Base-by-base conservation (phyloP, 2,113 vertebrate species). In the Cynoglossus semilaevis region DNA sequence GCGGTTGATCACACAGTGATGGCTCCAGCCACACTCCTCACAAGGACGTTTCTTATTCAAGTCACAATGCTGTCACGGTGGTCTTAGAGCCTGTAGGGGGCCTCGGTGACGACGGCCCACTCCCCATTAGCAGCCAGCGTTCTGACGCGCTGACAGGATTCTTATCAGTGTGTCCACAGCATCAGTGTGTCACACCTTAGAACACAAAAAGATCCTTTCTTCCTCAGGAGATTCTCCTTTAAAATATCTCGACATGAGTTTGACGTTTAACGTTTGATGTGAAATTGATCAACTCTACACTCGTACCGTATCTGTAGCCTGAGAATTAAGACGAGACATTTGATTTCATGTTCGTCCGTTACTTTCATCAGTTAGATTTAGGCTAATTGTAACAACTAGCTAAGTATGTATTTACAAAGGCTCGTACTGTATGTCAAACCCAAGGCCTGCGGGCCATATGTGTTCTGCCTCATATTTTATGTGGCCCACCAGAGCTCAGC, bases 1-100 rank as follows among this genome's bases (percentile, higher is more conserved):
- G 76, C 64, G 76, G 88, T 81, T 79, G 76, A 91, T 87, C 85
- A 64, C 82, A 61, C 51, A 87, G 89, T 90, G 86, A 89, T 85
- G 80, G 77, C 74, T 78, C 49, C 37, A 78, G 82, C 76, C 77
- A 41, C 46, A 46, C 65, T 65, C 47, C 65, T 74, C 70, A 38
- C 73, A 54, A 62, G 65, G 66, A 69, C 81, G 84, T 81, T 79
- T 80, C 72, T 86, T 87, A 88, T 88, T 88, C 79, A 72, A 83
- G 84, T 83, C 82, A 87, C 82, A 75, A 67, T 70, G 72, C 80
- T 76, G 76, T 79, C 81, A 81, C 64, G 55, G 70, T 77, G 56
- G 46, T 75, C 63, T 72, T 58, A 64, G 62, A 66, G 67, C 63
- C 58, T 38, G 56, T 50, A 38, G 61, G 77, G 53, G 11, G 17